These are phyloP conservation scores for Pterocles orientalis DNA, from an alignment of 2,113 vertebrate species.

Conservation along the genomic window DNA sequence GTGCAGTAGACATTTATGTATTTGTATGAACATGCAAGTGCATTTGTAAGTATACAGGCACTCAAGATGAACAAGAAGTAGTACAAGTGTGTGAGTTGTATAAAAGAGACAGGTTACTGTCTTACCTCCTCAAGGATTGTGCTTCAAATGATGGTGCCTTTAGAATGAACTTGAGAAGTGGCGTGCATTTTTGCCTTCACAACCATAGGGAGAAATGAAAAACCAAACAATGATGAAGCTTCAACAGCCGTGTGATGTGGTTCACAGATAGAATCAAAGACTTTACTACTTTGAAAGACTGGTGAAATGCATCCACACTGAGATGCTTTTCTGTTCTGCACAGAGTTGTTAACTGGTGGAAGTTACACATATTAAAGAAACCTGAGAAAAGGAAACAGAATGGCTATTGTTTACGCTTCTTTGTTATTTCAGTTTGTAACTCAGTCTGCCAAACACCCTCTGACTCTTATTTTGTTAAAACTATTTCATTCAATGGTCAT, in stretches of 20 bases:
- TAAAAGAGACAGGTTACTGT: background rate
- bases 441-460: background rate
- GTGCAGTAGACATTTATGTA: background rate
- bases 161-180: background rate
- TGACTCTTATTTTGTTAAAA: background rate
- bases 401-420: background rate
- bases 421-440: background rate
- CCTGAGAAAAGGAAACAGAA: background rate
- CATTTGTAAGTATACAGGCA: background rate
- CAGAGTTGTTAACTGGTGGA: background rate
- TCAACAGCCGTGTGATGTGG: background rate
- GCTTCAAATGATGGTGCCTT: background rate
- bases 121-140: background rate
- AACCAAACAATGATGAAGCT: background rate
- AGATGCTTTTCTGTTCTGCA: background rate
- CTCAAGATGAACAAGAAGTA: background rate
- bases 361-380: background rate
- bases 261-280: background rate
- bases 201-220: background rate
- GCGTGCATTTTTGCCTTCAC: background rate
- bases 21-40: background rate
- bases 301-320: background rate
- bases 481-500: background rate
- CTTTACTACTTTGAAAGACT: background rate
- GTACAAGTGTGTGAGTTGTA: background rate